These are phyloP conservation scores for Zingel zingel DNA, from an alignment of 2,113 vertebrate species.

Conservation along the genomic window DNA sequence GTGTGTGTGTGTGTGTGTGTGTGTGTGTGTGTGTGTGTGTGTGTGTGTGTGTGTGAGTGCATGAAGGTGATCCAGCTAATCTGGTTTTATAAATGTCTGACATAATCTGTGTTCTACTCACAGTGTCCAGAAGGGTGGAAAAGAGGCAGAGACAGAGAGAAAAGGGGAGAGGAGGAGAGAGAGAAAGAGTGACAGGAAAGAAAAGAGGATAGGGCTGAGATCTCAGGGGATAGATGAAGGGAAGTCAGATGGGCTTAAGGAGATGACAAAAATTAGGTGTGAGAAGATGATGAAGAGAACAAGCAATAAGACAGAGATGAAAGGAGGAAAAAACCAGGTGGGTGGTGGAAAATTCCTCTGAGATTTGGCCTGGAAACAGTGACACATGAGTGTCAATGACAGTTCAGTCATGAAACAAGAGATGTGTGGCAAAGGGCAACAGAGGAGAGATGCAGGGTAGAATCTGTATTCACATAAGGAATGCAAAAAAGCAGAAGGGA, in stretches of 20 bases:
- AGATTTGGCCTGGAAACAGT: slow-evolving; percentile 51
- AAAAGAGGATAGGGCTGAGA: slow-evolving; percentile 32
- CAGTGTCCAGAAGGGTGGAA: slow-evolving; percentile 55
- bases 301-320: slow-evolving; percentile 40
- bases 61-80: slow-evolving; percentile 83
- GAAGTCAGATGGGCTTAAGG: slow-evolving; percentile 51
- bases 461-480: slow-evolving; percentile 11
- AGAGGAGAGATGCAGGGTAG: neutral
- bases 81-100: slow-evolving; percentile 79
- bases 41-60: slow-evolving; percentile 14
- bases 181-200: slow-evolving; percentile 3
- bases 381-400: slow-evolving; percentile 25
- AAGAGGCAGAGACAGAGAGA: slow-evolving; percentile 27
- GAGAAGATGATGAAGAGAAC: slow-evolving; percentile 17
- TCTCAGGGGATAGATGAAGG: slow-evolving; percentile 40
- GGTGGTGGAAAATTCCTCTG: slow-evolving; percentile 61
- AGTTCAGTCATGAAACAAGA: slow-evolving; percentile 13
- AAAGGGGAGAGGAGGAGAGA: neutral
- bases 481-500: neutral
- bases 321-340: slow-evolving; percentile 32
- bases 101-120: slow-evolving; percentile 79
- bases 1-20: slow-evolving; percentile 37
- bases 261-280: slow-evolving; percentile 49
- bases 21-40: slow-evolving; percentile 40
- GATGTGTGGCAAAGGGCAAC: slow-evolving; percentile 22